phyloP scores from a whole-genome alignment of 2,888 invertebrate species.

The Lamellibrachia satsuma region DNA sequence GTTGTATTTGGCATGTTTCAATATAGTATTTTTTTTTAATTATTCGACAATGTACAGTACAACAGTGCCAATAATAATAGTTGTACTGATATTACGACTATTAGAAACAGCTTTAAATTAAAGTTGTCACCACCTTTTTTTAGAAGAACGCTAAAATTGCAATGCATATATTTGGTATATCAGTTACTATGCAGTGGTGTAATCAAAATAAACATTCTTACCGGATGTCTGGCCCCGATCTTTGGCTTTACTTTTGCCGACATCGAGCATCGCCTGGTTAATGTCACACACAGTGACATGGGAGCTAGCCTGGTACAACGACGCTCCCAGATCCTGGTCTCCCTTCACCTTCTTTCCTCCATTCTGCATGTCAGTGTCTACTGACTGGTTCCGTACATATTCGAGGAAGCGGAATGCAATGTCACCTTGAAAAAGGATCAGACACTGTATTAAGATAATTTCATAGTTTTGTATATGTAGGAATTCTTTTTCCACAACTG shows the following conservation, averaged over 20 bases:
- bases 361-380: neutral
- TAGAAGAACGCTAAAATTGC: no score
- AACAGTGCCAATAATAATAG: no score
- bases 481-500: neutral
- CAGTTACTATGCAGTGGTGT: no score
- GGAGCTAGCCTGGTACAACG: neutral
- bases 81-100: no score
- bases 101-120: no score
- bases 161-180: no score
- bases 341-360: neutral
- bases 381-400: slow-evolving; percentile 48
- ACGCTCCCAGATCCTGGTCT: neutral
- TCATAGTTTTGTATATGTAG: no score
- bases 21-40: neutral
- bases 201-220: neutral
- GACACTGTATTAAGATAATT: neutral
- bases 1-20: neutral
- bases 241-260: slow-evolving; percentile 80
- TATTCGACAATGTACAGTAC: slow-evolving; percentile 18
- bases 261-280: slow-evolving; percentile 90
- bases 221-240: neutral
- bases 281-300: slow-evolving; percentile 79
- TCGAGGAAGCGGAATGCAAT: slow-evolving; percentile 86
- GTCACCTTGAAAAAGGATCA: slow-evolving; percentile 74
- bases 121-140: no score